phyloP scores from a whole-genome alignment of 1,140 invertebrate genomes.

The Drosophila sp. region DNA sequence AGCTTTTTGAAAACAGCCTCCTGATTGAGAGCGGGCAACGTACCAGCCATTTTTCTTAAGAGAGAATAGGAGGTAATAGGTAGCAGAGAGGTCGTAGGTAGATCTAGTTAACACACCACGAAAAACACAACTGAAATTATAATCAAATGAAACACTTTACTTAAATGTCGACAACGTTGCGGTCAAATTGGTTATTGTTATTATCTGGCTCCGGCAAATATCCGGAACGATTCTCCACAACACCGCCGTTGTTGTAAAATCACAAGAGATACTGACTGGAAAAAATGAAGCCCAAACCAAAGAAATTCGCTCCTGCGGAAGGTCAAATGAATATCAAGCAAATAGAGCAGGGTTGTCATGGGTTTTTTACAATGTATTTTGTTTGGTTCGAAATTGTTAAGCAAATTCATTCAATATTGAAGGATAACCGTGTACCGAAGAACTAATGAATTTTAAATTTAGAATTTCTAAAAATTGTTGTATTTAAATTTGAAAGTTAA shows the following conservation, averaged over 20 bases:
- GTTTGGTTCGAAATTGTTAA: neutral
- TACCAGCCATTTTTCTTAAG: slow-evolving; percentile 73
- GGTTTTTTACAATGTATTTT: no score
- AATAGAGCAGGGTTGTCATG: neutral
- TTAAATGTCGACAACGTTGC: slow-evolving; percentile 44
- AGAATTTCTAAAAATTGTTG: neutral
- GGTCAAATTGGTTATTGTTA: slow-evolving; percentile 25
- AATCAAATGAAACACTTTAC: slow-evolving; percentile 55
- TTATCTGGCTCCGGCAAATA: slow-evolving; percentile 43
- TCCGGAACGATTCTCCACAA: slow-evolving; percentile 40
- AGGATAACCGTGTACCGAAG: neutral
- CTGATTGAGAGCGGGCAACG: slow-evolving; percentile 84
- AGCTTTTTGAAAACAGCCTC: slow-evolving; percentile 89
- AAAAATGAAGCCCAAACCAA: slow-evolving; percentile 34
- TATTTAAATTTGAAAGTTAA: slow-evolving; percentile 1
- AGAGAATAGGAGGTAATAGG: slow-evolving; percentile 20
- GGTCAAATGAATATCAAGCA: slow-evolving; percentile 77
- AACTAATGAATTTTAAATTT: neutral
- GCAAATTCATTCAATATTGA: neutral
- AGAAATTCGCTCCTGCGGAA: slow-evolving; percentile 50
- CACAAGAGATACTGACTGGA: slow-evolving; percentile 25
- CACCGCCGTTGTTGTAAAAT: slow-evolving; percentile 38
- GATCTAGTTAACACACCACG: slow-evolving; percentile 50
- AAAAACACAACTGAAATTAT: slow-evolving; percentile 48
- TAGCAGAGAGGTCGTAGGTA: neutral